phyloP scores from a whole-genome alignment of 2,113 vertebrate genomes.

The Centrocercus urophasianus region DNA sequence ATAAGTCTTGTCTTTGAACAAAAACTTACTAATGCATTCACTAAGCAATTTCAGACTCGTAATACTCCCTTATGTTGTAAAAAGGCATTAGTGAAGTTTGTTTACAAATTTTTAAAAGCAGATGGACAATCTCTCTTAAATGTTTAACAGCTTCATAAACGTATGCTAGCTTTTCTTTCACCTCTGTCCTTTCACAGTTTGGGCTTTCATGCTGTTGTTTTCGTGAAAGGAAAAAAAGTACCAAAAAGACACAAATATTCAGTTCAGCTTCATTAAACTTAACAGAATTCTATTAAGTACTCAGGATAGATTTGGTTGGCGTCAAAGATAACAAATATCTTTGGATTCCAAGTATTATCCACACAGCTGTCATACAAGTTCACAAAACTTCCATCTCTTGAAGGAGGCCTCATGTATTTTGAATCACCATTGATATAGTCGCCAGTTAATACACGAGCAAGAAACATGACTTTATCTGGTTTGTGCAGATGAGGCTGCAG shows the following conservation, averaged over 20 bases:
- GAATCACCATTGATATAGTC: slow-evolving; percentile 90
- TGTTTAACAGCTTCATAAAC: slow-evolving; percentile 6
- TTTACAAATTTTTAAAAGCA: slow-evolving; percentile 34
- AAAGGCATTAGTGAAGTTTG: slow-evolving; percentile 26
- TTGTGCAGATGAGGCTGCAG: slow-evolving; percentile 72
- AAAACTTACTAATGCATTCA: slow-evolving; percentile 22
- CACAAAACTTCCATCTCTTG: slow-evolving; percentile 92
- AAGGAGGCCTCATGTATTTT: slow-evolving; percentile 91
- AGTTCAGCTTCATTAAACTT: slow-evolving; percentile 51
- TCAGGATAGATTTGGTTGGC: slow-evolving; percentile 98
- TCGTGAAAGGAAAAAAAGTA: slow-evolving; percentile 32
- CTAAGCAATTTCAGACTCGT: background rate
- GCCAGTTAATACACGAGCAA: slow-evolving; percentile 93
- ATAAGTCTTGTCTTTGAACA: slow-evolving; percentile 12
- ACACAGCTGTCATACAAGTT: slow-evolving; percentile 97
- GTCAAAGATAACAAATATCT: slow-evolving; percentile 97
- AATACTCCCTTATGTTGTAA: slow-evolving; percentile 10
- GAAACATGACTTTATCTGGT: slow-evolving; percentile 92
- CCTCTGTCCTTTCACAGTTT: slow-evolving; percentile 21
- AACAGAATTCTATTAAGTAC: slow-evolving; percentile 94
- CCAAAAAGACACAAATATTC: slow-evolving; percentile 8
- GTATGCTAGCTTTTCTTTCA: slow-evolving; percentile 7
- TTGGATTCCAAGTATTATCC: slow-evolving; percentile 92
- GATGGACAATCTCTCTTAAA: slow-evolving; percentile 27
- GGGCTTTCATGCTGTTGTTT: background rate